Conservation (phyloP, 2,797 vertebrate species). For the Smutsia gigantea region DNA sequence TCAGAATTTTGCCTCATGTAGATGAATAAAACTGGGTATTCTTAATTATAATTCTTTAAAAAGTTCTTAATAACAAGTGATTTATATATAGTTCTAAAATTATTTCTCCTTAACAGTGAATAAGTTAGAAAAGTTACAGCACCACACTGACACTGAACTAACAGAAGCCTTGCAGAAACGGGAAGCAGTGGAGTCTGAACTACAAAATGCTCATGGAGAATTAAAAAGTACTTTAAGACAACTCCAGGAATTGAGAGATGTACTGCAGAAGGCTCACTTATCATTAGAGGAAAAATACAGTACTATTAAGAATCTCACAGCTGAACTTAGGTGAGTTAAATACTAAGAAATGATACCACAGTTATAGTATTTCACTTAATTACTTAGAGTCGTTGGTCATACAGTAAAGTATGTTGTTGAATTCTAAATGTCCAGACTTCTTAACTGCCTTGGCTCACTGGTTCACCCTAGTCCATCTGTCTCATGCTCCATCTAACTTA, state of each 20-base stretch:
- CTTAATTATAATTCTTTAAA: constrained; percentile 51
- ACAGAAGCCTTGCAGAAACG: constrained; percentile 92
- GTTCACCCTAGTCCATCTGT: neutral
- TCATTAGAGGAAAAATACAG: constrained; percentile 93
- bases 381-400: constrained; percentile 9
- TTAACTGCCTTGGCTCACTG: neutral
- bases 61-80: constrained; percentile 60
- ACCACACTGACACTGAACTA: constrained; percentile 89
- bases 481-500: neutral
- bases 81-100: constrained; percentile 55
- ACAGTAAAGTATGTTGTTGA: constrained; percentile 22
- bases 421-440: constrained; percentile 22
- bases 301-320: constrained; percentile 91
- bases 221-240: constrained; percentile 91
- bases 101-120: constrained; percentile 86
- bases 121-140: constrained; percentile 93
- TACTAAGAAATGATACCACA: constrained; percentile 48
- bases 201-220: constrained; percentile 91
- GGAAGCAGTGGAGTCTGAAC: constrained; percentile 92
- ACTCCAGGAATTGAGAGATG: constrained; percentile 91
- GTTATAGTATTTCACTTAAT: constrained; percentile 25
- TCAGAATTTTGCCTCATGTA: constrained; percentile 56
- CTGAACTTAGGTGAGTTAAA: constrained; percentile 90
- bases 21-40: constrained; percentile 52
- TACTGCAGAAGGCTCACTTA: constrained; percentile 91